Percentiles rank a stretch among this genome's conserved stretches.
Conservation (phyloP, 1,140 invertebrate species). For the Scaptomyza hsui region DNA sequence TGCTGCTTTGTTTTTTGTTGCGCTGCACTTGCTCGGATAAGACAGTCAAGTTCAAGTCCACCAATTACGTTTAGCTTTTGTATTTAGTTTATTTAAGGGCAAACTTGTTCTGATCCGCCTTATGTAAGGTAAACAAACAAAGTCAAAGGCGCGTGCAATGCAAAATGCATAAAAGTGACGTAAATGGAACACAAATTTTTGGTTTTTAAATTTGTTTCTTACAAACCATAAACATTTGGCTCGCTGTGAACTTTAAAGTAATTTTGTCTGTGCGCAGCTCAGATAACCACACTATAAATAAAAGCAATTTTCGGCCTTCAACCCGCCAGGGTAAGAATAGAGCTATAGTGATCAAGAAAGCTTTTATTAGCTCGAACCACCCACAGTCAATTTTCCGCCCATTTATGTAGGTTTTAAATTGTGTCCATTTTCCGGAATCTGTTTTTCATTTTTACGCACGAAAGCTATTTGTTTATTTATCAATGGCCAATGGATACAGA, state of each 20-base stretch:
- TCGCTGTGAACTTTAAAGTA: constrained; percentile 6
- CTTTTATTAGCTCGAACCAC: constrained; percentile 4
- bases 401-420: constrained; percentile 6
- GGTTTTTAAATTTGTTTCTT: constrained; percentile 2
- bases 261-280: background rate
- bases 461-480: constrained; percentile 57
- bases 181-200: constrained; percentile 1
- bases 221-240: background rate
- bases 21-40: constrained; percentile 30
- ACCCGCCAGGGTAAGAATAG: background rate
- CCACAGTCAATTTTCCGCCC: constrained; percentile 5
- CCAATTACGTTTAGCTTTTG: constrained; percentile 22
- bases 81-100: constrained; percentile 55
- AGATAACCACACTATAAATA: constrained; percentile 18
- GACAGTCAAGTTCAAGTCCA: constrained; percentile 73
- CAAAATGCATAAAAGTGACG: constrained; percentile 34
- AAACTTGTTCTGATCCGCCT: constrained; percentile 22
- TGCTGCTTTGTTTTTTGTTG: constrained; percentile 15
- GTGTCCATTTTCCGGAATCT: constrained; percentile 31
- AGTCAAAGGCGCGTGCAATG: constrained; percentile 53
- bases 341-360: background rate
- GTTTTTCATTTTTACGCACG: constrained; percentile 17
- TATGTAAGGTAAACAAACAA: constrained; percentile 66
- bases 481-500: constrained; percentile 13
- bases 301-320: constrained; percentile 10